Evolutionary conservation across 2,797 vertebrate species (phyloP), one percentile per base, ranked within the genome.

Genomic region (Ambastaia sidthimunki): DNA sequence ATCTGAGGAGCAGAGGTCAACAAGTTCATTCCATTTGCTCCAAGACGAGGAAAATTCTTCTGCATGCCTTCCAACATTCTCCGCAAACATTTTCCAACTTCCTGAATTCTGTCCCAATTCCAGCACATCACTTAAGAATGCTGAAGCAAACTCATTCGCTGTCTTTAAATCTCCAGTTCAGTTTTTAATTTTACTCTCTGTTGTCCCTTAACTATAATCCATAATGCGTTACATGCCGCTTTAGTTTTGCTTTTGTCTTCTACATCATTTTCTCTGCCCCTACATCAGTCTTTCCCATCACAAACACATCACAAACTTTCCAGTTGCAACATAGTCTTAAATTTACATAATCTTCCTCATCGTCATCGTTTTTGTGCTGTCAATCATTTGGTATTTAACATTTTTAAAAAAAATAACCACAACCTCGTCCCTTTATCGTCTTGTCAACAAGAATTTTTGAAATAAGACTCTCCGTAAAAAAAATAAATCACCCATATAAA

Each of bases 401-500:
- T 25, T 9, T 41, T 9, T 41, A 41, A 5, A 37, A 54, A 76
- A 52, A 71, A 18, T 19, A 60, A 69, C 28, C 28, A 37, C 63
- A 71, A n/a, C 28, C 59, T 15, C 67, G 48, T 48, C 7, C 31
- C 47, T 28, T 52, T 3, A 10, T 19, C 71, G 74, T 81, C 25
- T 71, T 71, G 86, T 60, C 82, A 66, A 83, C 80, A 69, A n/a
- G 73, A 77, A 76, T 85, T 55, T 70, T 55, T 37, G 73, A 86
- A 84, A 71, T 89, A 93, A 92, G 88, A 93, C 88, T 85, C 79
- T 78, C 2, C 44, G 83, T 18, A 82, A 1, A n/a, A 70, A 78
- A 86, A 44, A 73, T 67, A 73, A 81, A 66, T 52, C 90, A 92
- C 88, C 90, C 89, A 88, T 88, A 94, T 94, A 94, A 94, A 94